These are phyloP conservation scores for Hipposideros armiger DNA, from an alignment of 2,113 vertebrate species.

Conservation along the genomic window DNA sequence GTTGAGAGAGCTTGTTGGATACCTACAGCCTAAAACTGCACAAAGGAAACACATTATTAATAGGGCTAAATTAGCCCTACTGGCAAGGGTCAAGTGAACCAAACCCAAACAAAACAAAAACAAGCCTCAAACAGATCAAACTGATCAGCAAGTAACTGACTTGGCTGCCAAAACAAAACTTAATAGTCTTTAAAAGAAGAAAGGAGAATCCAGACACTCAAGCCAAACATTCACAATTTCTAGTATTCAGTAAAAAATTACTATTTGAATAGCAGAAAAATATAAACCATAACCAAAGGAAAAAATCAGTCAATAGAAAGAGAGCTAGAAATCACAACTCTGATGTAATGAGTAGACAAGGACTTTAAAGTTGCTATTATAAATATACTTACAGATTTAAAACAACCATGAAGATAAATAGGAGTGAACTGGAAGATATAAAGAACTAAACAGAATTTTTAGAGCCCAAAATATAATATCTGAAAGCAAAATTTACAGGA, in stretches of 20 bases:
- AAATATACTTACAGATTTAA: not conserved
- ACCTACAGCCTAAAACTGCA: not conserved
- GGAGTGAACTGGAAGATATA: not conserved
- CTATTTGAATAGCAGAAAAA: constrained; percentile 2
- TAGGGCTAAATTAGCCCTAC: not conserved
- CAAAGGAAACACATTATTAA: not conserved
- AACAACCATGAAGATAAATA: constrained; percentile 3
- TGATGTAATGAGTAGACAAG: not conserved
- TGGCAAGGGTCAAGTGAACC: not conserved
- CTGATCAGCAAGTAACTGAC: not conserved
- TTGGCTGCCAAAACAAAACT: not conserved
- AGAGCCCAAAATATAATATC: not conserved
- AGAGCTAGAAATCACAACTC: not conserved
- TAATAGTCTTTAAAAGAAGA: constrained; percentile 5
- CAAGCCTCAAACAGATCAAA: not conserved
- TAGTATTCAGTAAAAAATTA: not conserved
- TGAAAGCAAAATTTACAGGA: not conserved
- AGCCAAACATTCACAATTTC: not conserved
- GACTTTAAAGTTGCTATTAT: not conserved
- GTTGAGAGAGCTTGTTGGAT: not conserved
- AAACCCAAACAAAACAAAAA: not conserved
- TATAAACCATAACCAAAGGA: not conserved
- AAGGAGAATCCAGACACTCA: not conserved
- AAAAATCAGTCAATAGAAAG: not conserved
- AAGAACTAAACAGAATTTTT: not conserved